Evolutionary conservation across 2,888 invertebrate genomes (phyloP).

Genomic region (Arrhopalites spinosus): DNA sequence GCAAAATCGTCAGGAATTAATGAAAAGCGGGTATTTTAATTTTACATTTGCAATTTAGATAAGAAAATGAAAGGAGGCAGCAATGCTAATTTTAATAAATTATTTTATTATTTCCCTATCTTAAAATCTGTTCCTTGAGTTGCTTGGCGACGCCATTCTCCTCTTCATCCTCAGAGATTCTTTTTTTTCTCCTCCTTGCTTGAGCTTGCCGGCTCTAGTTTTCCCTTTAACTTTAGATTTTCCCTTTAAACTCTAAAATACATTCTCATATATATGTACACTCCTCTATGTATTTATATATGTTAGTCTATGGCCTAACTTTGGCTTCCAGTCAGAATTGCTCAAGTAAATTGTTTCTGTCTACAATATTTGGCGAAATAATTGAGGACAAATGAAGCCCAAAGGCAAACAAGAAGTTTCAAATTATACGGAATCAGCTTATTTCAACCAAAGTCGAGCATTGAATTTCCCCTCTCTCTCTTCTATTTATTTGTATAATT

Average conservation of each 20-base stretch:
- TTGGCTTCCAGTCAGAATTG: background rate
- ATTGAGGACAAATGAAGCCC: conserved; percentile 15
- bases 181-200: background rate
- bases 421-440: conserved; percentile 5
- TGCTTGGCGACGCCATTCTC: background rate
- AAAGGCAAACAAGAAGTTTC: conserved; percentile 9
- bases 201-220: background rate
- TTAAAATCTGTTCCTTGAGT: conserved; percentile 6
- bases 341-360: conserved; percentile 11
- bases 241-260: too few relatives aligned
- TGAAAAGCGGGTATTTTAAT: background rate
- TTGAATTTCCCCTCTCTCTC: background rate
- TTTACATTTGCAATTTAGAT: conserved; percentile 18
- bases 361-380: conserved; percentile 18
- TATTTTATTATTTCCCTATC: conserved; percentile 17
- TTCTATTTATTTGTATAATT: background rate
- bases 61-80: conserved; percentile 4
- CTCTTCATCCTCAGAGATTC: background rate
- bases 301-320: too few relatives aligned
- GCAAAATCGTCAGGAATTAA: conserved; percentile 6
- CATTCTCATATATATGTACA: too few relatives aligned
- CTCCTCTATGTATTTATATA: too few relatives aligned
- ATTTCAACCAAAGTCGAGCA: background rate
- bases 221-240: background rate
- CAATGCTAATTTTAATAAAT: conserved; percentile 19